Conservation (phyloP, 2,113 vertebrate genomes). For the Heterocephalus glaber region DNA sequence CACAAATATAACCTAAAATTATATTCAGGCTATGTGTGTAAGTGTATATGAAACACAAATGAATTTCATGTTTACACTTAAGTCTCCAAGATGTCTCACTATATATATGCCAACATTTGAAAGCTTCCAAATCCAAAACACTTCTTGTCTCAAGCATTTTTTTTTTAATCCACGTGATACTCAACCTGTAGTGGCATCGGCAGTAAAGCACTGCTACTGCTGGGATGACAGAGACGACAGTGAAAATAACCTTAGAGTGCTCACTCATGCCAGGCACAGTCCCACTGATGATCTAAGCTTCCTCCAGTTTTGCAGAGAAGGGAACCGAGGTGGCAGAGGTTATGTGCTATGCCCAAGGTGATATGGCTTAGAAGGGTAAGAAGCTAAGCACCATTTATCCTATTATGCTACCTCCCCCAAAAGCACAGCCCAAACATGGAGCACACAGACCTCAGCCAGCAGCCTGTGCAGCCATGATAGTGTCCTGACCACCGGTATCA, state of each 20-base stretch:
- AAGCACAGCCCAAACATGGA: neutral
- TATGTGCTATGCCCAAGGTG: too few relatives aligned
- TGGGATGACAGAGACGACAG: fast-evolving
- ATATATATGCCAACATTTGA: neutral
- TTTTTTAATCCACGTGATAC: neutral
- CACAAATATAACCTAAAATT: neutral
- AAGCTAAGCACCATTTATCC: neutral
- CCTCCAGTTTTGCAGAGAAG: neutral
- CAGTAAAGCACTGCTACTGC: fast-evolving
- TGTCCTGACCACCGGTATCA: neutral
- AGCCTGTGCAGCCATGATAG: fast-evolving
- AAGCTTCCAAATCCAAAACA: neutral
- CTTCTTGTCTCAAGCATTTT: neutral
- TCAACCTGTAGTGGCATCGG: neutral
- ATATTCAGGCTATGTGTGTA: neutral
- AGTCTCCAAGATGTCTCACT: neutral
- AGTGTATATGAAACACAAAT: neutral
- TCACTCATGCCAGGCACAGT: neutral
- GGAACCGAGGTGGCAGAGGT: neutral
- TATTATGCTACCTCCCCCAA: neutral
- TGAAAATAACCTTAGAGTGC: neutral
- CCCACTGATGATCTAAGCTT: neutral
- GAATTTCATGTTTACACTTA: neutral
- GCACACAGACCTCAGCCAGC: neutral
- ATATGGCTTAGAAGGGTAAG: fast-evolving